Conservation (phyloP, 2,797 vertebrate genomes). For the Sebastes dallii region DNA sequence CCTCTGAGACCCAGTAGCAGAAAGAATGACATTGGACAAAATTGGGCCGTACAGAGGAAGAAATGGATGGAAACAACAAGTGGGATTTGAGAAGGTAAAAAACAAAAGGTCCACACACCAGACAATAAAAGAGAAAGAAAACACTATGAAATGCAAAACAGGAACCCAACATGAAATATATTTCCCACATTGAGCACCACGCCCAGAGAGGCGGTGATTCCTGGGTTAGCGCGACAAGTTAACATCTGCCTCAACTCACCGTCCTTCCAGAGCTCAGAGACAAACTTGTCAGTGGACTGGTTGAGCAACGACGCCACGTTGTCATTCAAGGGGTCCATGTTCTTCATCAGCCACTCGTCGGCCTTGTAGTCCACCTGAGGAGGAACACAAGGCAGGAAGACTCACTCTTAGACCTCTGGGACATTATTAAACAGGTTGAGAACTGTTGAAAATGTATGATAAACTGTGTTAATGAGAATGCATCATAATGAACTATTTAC, state of each 20-base stretch:
- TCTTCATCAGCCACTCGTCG: slow-evolving; percentile 98
- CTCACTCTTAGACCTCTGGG: background rate
- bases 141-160: slow-evolving; percentile 51
- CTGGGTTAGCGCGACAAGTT: background rate
- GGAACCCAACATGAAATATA: slow-evolving; percentile 18
- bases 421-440: background rate
- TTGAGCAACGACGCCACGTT: slow-evolving; percentile 94
- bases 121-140: slow-evolving; percentile 59
- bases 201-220: background rate
- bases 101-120: slow-evolving; percentile 65
- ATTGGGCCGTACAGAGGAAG: slow-evolving; percentile 52
- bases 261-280: slow-evolving; percentile 96
- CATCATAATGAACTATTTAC: slow-evolving; percentile 68
- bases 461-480: background rate
- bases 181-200: background rate
- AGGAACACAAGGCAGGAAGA: background rate
- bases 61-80: slow-evolving; percentile 30
- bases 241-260: slow-evolving; percentile 81
- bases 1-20: slow-evolving; percentile 86
- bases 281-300: slow-evolving; percentile 95
- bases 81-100: slow-evolving; percentile 55
- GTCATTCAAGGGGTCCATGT: slow-evolving; percentile 98
- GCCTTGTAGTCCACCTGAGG: slow-evolving; percentile 97
- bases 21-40: slow-evolving; percentile 53
- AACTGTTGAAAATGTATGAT: background rate